Conservation (phyloP, 2,888 invertebrate genomes). For the Brachypterus glaber region DNA sequence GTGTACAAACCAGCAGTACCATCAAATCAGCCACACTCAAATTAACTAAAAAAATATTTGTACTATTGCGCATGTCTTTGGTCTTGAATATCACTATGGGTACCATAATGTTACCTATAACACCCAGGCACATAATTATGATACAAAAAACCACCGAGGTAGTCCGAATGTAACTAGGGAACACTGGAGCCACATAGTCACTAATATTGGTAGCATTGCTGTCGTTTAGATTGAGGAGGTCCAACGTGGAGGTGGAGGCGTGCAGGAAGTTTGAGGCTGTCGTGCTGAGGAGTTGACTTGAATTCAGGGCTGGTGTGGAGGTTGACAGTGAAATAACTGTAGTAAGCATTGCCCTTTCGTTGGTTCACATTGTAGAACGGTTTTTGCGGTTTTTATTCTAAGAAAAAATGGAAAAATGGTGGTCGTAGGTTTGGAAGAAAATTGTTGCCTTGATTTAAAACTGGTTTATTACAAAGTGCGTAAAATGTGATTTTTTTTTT, state of each 20-base stretch:
- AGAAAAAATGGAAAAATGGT: too few relatives aligned
- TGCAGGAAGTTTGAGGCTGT: slow-evolving; percentile 31
- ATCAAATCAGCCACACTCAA: slow-evolving; percentile 86
- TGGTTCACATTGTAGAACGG: too few relatives aligned
- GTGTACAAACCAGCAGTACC: slow-evolving; percentile 85
- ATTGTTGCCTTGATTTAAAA: too few relatives aligned
- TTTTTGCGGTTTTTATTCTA: too few relatives aligned
- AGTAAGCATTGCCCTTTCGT: too few relatives aligned
- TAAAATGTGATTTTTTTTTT: too few relatives aligned
- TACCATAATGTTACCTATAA: slow-evolving; percentile 88
- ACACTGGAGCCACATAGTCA: slow-evolving; percentile 37
- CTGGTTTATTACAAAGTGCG: too few relatives aligned
- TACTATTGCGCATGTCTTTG: slow-evolving; percentile 90
- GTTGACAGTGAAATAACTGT: slow-evolving; percentile 30
- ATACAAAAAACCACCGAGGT: slow-evolving; percentile 84
- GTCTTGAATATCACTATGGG: slow-evolving; percentile 86
- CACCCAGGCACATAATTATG: slow-evolving; percentile 79
- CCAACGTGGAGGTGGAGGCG: slow-evolving; percentile 23
- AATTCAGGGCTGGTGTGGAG: slow-evolving; percentile 15
- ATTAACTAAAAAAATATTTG: slow-evolving; percentile 90
- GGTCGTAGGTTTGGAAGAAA: too few relatives aligned
- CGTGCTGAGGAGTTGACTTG: slow-evolving; percentile 23
- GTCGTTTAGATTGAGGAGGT: slow-evolving; percentile 20
- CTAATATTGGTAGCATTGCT: slow-evolving; percentile 27
- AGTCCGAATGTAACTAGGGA: slow-evolving; percentile 78